A percentile compares a stretch with the other conserved stretches of the same genome.
phyloP scores from a whole-genome alignment of 2,113 vertebrate genomes.

The Galemys pyrenaicus region DNA sequence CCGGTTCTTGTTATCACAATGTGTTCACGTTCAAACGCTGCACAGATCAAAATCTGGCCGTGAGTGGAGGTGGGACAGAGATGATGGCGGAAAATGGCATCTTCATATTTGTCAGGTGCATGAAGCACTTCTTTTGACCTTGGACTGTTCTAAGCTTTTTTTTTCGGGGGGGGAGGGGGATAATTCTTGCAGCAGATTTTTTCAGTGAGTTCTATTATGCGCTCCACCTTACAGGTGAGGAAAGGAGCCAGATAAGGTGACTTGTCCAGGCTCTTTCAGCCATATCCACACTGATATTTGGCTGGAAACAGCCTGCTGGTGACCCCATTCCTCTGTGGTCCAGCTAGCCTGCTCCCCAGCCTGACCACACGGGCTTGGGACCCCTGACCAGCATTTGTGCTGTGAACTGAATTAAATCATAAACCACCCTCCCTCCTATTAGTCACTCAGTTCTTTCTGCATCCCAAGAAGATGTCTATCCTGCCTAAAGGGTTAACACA shows the following conservation, averaged over 20 bases:
- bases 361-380: slow-evolving; percentile 53
- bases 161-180: too few species aligned
- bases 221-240: background rate
- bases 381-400: slow-evolving; percentile 51
- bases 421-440: slow-evolving; percentile 40
- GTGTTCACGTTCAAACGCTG: background rate
- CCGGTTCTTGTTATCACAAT: fast-evolving
- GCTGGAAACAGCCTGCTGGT: too few species aligned
- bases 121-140: background rate
- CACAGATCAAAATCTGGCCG: background rate
- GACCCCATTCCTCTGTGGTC: background rate
- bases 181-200: background rate
- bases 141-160: background rate
- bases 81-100: background rate
- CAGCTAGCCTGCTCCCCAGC: slow-evolving; percentile 7
- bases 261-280: background rate
- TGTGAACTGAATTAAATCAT: slow-evolving; percentile 68
- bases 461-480: slow-evolving; percentile 40
- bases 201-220: background rate
- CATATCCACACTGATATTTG: fast-evolving
- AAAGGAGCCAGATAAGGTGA: background rate
- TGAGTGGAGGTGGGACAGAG: background rate
- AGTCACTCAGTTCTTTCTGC: slow-evolving; percentile 45
- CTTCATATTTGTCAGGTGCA: background rate
- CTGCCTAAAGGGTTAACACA: slow-evolving; percentile 17